phyloP scores from a whole-genome alignment of 1,140 invertebrate species.

The Drosophila ficusphila region DNA sequence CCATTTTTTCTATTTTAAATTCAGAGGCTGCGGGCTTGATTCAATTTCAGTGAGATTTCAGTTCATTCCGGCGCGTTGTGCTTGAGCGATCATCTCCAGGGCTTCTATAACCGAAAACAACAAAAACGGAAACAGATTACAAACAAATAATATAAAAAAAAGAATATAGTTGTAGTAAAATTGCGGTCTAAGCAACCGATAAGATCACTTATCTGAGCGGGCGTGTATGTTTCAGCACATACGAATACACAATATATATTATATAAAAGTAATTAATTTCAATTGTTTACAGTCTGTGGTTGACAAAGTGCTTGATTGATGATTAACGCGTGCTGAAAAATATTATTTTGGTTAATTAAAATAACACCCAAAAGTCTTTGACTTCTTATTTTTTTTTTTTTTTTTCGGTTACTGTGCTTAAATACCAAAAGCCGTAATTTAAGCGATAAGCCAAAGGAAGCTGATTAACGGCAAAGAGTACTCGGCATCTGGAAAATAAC shows the following conservation, averaged over 20 bases:
- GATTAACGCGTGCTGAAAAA: slow-evolving; percentile 26
- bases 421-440: slow-evolving; percentile 20
- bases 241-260: neutral
- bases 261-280: slow-evolving; percentile 13
- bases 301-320: slow-evolving; percentile 63
- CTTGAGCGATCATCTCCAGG: slow-evolving; percentile 29
- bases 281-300: slow-evolving; percentile 43
- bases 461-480: slow-evolving; percentile 31
- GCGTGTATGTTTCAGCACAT: slow-evolving; percentile 10
- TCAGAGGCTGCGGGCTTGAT: slow-evolving; percentile 29
- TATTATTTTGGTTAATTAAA: slow-evolving; percentile 25
- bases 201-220: slow-evolving; percentile 14
- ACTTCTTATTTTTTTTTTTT: slow-evolving; percentile 15
- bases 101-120: neutral
- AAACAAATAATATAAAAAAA: neutral
- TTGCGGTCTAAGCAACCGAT: slow-evolving; percentile 10
- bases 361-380: neutral
- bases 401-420: slow-evolving; percentile 27
- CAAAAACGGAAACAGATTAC: neutral
- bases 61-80: slow-evolving; percentile 54
- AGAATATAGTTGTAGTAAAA: neutral
- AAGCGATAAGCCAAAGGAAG: slow-evolving; percentile 49
- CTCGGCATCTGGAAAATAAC: slow-evolving; percentile 3
- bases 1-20: slow-evolving; percentile 62
- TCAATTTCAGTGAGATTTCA: slow-evolving; percentile 42